phyloP scores from a whole-genome alignment of 2,113 vertebrate species.

The Tetrao urogallus region DNA sequence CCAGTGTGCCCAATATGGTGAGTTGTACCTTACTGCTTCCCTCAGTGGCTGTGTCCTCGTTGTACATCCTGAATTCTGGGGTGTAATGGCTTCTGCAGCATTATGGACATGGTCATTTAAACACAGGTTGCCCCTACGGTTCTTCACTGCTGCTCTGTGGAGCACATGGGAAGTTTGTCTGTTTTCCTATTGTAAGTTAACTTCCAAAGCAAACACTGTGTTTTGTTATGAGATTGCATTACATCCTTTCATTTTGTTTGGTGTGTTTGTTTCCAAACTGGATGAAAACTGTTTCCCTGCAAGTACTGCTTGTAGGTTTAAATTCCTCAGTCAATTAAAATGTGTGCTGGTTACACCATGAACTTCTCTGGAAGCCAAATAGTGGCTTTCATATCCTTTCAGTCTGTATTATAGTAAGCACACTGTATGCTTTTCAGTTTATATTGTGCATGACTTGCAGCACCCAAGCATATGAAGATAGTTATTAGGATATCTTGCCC shows the following conservation, averaged over 20 bases:
- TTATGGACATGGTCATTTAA: background rate
- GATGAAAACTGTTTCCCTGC: background rate
- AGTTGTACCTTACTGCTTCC: constrained; percentile 59
- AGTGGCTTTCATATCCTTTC: background rate
- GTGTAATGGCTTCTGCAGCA: accelerated
- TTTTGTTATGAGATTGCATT: background rate
- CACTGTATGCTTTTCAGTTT: background rate
- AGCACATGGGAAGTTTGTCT: background rate
- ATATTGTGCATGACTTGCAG: background rate
- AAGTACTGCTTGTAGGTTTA: background rate
- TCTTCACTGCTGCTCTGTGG: background rate
- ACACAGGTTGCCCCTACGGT: accelerated
- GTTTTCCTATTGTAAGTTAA: background rate
- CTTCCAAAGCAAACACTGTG: background rate
- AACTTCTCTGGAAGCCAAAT: background rate
- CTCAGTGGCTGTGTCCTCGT: background rate
- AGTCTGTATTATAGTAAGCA: background rate
- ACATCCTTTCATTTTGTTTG: background rate
- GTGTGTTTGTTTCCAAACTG: background rate
- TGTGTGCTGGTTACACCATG: background rate
- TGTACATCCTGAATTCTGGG: background rate
- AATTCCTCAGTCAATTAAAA: background rate
- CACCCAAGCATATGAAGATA: background rate
- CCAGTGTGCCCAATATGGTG: constrained; percentile 95
- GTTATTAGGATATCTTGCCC: background rate